Percentiles rank a stretch among this genome's conserved stretches.
phyloP scores from a whole-genome alignment of 1,140 invertebrate genomes.

The Leptinotarsa texana region DNA sequence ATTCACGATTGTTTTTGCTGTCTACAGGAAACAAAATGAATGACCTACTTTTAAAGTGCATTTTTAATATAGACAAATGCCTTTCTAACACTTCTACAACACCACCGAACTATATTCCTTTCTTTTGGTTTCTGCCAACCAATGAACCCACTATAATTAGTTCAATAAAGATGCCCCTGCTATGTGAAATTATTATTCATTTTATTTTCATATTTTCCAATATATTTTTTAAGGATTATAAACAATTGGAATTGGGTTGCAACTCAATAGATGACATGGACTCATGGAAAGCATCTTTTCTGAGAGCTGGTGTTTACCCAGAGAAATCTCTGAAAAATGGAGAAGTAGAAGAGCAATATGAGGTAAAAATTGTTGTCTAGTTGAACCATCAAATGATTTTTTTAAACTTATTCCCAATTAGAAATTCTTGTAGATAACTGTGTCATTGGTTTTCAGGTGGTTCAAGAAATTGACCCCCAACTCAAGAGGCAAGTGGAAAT shows the following conservation, averaged over 20 bases:
- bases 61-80: too few species aligned
- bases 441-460: conserved; percentile 16
- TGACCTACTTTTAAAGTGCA: too few species aligned
- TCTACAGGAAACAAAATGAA: too few species aligned
- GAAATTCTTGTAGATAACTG: neutral
- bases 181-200: too few species aligned
- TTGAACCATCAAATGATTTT: too few species aligned
- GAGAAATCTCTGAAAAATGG: conserved; percentile 80
- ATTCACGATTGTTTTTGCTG: too few species aligned
- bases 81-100: too few species aligned
- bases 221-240: conserved; percentile 75
- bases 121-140: too few species aligned
- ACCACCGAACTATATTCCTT: too few species aligned
- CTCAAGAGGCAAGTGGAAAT: conserved; percentile 98
- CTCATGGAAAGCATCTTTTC: conserved; percentile 99
- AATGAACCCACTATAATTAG: too few species aligned
- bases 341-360: conserved; percentile 14
- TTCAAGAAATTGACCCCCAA: conserved; percentile 84
- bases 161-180: too few species aligned
- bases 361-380: neutral
- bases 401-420: too few species aligned
- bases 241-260: conserved; percentile 95
- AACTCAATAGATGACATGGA: conserved; percentile 98
- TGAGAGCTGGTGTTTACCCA: conserved; percentile 98
- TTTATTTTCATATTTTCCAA: neutral